A percentile compares a stretch with the other conserved stretches of the same genome.
Evolutionary conservation across 2,797 vertebrate genomes (phyloP).

Genomic region (Siniperca undulata): DNA sequence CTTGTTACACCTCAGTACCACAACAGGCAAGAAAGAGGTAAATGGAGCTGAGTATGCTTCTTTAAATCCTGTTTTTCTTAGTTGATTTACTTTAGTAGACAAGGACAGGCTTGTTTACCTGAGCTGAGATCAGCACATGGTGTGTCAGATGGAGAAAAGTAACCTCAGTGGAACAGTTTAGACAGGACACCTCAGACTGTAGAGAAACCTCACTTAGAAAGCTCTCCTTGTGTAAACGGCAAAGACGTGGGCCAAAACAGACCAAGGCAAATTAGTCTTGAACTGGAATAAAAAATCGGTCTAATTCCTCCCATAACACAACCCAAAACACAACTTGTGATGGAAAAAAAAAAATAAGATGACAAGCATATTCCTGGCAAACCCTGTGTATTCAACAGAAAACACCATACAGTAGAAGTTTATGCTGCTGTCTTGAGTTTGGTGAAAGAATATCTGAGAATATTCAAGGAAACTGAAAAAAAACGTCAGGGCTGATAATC

Average conservation of each 20-base stretch:
- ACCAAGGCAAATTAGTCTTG: constrained; percentile 62
- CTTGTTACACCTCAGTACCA: background rate
- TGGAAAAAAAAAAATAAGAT: constrained; percentile 61
- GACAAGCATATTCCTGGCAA: constrained; percentile 67
- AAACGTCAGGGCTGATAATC: background rate
- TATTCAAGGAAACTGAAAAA: constrained; percentile 4
- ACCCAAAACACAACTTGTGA: constrained; percentile 52
- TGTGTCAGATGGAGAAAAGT: constrained; percentile 55
- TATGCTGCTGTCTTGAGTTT: constrained; percentile 10
- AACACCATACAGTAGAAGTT: background rate
- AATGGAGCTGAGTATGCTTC: background rate
- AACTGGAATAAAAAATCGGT: constrained; percentile 54
- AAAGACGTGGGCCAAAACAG: constrained; percentile 54
- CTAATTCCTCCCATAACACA: constrained; percentile 58
- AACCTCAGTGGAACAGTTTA: constrained; percentile 79
- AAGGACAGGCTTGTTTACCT: constrained; percentile 65
- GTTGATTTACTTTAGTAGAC: constrained; percentile 32
- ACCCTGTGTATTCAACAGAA: constrained; percentile 18
- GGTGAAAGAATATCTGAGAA: constrained; percentile 9
- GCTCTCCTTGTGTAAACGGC: constrained; percentile 69
- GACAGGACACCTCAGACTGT: constrained; percentile 50
- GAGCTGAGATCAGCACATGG: constrained; percentile 31
- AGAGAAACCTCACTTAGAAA: constrained; percentile 58
- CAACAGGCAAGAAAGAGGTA: background rate
- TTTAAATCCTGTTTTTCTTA: constrained; percentile 30